A percentile compares a stretch with the other conserved stretches of the same genome.
These are phyloP conservation scores for Columbina picui DNA, from an alignment of 2,113 vertebrate genomes.

Conservation along the genomic window DNA sequence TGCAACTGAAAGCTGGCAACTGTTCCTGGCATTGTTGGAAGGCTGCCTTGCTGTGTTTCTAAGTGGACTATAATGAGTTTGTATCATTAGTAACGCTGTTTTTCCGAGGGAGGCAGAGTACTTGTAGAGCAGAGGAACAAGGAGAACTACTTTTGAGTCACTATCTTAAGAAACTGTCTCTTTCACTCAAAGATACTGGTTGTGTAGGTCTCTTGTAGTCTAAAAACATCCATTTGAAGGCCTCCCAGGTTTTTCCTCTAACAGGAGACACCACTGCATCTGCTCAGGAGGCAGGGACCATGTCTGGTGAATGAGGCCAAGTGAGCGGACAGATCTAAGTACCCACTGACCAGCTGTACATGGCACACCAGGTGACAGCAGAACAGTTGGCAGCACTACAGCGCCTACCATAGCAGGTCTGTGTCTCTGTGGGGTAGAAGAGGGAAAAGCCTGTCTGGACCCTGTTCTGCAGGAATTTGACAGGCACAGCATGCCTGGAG, in stretches of 20 bases:
- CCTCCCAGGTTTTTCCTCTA: neutral
- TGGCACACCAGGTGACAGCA: neutral
- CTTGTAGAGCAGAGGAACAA: neutral
- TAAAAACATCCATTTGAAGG: neutral
- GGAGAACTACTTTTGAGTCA: neutral
- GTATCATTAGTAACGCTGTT: neutral
- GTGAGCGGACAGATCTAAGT: neutral
- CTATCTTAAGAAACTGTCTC: neutral
- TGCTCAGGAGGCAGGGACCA: neutral
- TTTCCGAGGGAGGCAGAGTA: neutral
- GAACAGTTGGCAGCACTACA: neutral
- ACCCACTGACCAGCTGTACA: no score
- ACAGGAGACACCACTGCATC: neutral
- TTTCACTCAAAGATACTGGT: neutral
- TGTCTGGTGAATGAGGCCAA: neutral
- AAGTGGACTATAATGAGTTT: neutral
- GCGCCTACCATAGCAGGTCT: rapidly evolving
- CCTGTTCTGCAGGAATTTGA: neutral
- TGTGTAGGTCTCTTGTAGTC: neutral
- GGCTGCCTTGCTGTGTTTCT: neutral
- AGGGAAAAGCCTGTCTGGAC: neutral
- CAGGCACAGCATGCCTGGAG: neutral
- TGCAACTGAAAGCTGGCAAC: neutral
- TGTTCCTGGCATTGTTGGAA: neutral
- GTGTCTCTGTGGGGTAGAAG: neutral